Percentiles rank a stretch among this genome's conserved stretches.
Evolutionary conservation across 2,888 invertebrate genomes (phyloP).

Genomic region (Lacanobia wlatinum): DNA sequence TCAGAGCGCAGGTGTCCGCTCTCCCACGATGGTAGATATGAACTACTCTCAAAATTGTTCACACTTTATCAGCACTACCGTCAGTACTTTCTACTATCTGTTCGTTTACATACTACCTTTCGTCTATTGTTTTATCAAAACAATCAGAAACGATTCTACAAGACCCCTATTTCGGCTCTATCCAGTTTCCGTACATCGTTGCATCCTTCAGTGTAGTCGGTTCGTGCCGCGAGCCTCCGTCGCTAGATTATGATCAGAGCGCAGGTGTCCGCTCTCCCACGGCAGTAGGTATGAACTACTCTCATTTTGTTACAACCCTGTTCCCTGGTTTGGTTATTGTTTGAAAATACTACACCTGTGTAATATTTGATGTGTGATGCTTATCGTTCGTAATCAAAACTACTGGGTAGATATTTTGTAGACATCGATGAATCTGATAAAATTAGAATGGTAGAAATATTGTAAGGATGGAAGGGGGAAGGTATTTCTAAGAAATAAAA

Average conservation of each 20-base stretch:
- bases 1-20: slow-evolving; percentile 72
- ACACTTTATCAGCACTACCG: no score
- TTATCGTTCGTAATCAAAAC: neutral
- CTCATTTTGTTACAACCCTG: slow-evolving; percentile 27
- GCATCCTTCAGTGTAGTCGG: slow-evolving; percentile 36
- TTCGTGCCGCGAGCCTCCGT: slow-evolving; percentile 73
- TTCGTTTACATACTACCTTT: no score
- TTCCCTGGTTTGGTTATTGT: slow-evolving; percentile 19
- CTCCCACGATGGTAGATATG: slow-evolving; percentile 64
- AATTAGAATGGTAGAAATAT: neutral
- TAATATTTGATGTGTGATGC: no score
- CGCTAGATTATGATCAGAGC: slow-evolving; percentile 76
- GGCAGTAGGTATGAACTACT: slow-evolving; percentile 27
- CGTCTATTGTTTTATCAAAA: no score
- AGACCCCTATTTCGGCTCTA: neutral
- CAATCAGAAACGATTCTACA: no score
- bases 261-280: slow-evolving; percentile 74
- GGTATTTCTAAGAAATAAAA: neutral
- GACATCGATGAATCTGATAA: neutral
- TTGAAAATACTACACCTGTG: slow-evolving; percentile 23
- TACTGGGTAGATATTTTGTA: no score
- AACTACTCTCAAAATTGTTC: slow-evolving; percentile 22
- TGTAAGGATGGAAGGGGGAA: neutral
- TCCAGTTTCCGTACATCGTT: slow-evolving; percentile 32
- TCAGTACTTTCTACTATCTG: no score